These are phyloP conservation scores for Pogonognathellus flavescens DNA, from an alignment of 1,140 invertebrate species.

Conservation along the genomic window DNA sequence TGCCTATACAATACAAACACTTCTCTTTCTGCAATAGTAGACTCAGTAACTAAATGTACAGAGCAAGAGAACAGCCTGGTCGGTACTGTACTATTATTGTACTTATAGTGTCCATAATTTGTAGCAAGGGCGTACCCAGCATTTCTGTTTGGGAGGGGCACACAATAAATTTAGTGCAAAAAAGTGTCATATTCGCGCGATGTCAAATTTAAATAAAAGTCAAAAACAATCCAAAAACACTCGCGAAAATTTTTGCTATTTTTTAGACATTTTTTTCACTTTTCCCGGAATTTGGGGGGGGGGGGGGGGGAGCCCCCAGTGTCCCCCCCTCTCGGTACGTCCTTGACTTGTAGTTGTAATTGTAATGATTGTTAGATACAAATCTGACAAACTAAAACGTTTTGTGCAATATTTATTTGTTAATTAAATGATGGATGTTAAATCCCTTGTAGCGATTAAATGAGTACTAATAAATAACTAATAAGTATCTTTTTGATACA, in stretches of 20 bases:
- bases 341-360: not conserved
- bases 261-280: too few relatives aligned
- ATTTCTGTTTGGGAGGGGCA: too few relatives aligned
- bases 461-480: too few relatives aligned
- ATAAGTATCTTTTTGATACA: not conserved
- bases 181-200: too few relatives aligned
- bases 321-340: too few relatives aligned
- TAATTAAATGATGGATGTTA: not conserved
- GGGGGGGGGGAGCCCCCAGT: too few relatives aligned
- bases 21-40: not conserved
- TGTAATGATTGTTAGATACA: not conserved
- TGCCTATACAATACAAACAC: not conserved
- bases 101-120: not conserved
- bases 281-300: too few relatives aligned
- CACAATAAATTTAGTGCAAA: too few relatives aligned
- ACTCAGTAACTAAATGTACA: not conserved
- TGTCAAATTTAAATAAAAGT: too few relatives aligned
- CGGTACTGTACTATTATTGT: constrained; percentile 26
- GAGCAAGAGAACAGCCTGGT: constrained; percentile 11
- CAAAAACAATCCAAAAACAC: too few relatives aligned
- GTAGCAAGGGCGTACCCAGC: too few relatives aligned
- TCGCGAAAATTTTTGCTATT: too few relatives aligned
- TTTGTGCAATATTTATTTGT: constrained; percentile 21
- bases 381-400: not conserved
- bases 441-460: not conserved